Evolutionary conservation across 2,797 vertebrate genomes (phyloP), one percentile per base, ranked within the genome.

Genomic region (Luscinia megarhynchos): DNA sequence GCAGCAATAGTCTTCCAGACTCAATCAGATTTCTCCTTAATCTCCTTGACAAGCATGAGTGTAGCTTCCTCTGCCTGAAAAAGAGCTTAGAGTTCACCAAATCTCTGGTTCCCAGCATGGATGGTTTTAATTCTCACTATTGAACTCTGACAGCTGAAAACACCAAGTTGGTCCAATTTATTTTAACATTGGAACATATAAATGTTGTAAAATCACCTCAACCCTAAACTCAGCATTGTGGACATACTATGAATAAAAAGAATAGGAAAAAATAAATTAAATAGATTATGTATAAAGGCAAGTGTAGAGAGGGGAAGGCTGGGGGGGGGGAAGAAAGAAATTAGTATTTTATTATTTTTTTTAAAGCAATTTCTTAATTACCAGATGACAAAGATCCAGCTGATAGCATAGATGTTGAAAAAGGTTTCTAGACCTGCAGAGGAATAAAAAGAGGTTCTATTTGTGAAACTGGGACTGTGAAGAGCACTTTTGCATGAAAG

Each of bases 11-110:
- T 95, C 85, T 97, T 94, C 95, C 85, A 90, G 91, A 88, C 77
- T 94, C 91, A 86, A 96, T 97, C 95, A 96, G 95, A 96, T 96
- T 96, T 96, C 95, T 82, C 5, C 24, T 96, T 96, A 96, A 97
- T 96, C 95, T 96, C 85, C 94, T 95, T 91, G 95, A 94, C 93
- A 91, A 90, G 93, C 80, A 89, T 2, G 91, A 96, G 95, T 95
- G 89, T 82, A 88, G 87, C 83, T 96, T 94, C 87, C 74, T 84
- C 74, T 74, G 80, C 94, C 91, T 10, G 15, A 84, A 91, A 92
- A 89, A 93, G 93, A 95, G 91, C 93, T 97, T 93, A 87, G 70
- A 72, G 53, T 91, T 95, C 85, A 89, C 66, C 2, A 4, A 88
- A 93, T 91, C 76, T 88, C 83, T 82, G 45, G 2, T 84, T 86